Evolutionary conservation across 2,888 invertebrate genomes (phyloP).

Genomic region (Platerodrilus igneus): DNA sequence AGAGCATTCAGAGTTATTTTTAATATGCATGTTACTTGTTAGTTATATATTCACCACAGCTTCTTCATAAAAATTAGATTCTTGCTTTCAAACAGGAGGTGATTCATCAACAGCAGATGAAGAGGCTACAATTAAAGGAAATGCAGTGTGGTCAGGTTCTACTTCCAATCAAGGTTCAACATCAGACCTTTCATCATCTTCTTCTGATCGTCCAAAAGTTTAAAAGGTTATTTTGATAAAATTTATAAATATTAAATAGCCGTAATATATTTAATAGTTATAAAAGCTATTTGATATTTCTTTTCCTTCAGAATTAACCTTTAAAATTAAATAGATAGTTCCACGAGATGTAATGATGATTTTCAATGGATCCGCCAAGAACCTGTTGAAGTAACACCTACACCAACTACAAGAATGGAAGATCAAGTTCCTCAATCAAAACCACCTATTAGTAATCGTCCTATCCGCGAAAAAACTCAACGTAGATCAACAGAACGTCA

Average conservation of each 20-base stretch:
- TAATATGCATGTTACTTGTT: neutral
- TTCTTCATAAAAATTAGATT: neutral
- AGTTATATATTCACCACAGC: neutral
- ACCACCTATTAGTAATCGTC: constrained; percentile 40
- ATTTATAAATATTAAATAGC: constrained; percentile 23
- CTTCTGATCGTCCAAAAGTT: constrained; percentile 37
- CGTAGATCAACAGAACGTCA: constrained; percentile 34
- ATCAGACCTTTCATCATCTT: constrained; percentile 43
- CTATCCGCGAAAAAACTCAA: constrained; percentile 34
- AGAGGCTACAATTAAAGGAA: constrained; percentile 55
- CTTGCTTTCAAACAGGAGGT: constrained; percentile 34
- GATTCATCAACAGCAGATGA: constrained; percentile 60
- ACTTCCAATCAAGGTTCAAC: constrained; percentile 47
- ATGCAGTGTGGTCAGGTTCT: constrained; percentile 48
- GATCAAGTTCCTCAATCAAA: constrained; percentile 37
- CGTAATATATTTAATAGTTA: too few species aligned
- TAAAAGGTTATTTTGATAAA: constrained; percentile 34
- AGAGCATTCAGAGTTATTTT: constrained; percentile 8
- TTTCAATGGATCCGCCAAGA: constrained; percentile 62
- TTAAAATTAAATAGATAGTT: constrained; percentile 41
- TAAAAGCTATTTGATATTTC: too few species aligned
- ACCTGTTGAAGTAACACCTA: constrained; percentile 26
- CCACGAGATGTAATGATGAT: constrained; percentile 62
- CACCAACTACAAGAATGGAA: constrained; percentile 36
- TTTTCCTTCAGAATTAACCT: neutral